Percentiles rank a stretch among this genome's conserved stretches.
These are phyloP conservation scores for Pollenia amentaria DNA, from an alignment of 2,888 invertebrate genomes.

Conservation along the genomic window DNA sequence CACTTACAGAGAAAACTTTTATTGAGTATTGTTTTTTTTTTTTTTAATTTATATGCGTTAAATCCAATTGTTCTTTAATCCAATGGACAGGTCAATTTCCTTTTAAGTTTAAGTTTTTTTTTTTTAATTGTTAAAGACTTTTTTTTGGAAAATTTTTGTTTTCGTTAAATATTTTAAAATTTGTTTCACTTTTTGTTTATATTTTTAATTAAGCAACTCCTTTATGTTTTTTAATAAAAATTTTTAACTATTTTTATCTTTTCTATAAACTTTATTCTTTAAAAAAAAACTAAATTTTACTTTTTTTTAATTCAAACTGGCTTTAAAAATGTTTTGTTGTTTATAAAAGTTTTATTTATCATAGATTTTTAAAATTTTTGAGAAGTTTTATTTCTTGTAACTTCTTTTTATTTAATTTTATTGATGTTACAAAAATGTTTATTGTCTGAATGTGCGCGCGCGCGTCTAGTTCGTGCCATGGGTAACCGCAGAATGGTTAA, in stretches of 20 bases:
- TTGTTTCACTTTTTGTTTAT: neutral
- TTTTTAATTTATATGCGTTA: neutral
- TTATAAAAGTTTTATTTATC: conserved; percentile 35
- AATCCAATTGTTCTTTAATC: conserved; percentile 33
- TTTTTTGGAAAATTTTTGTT: neutral
- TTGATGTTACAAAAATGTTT: conserved; percentile 37
- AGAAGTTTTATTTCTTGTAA: conserved; percentile 15
- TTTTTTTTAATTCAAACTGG: neutral
- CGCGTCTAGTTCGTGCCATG: conserved; percentile 85
- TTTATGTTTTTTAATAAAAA: no score
- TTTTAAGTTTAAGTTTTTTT: neutral
- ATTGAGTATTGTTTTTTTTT: neutral
- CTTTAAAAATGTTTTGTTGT: neutral
- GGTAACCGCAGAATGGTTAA: conserved; percentile 85
- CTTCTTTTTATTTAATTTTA: conserved; percentile 59
- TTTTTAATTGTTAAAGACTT: neutral
- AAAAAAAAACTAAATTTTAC: neutral
- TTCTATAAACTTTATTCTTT: neutral
- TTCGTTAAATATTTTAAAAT: neutral
- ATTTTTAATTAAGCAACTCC: neutral
- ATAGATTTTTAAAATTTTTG: conserved; percentile 44
- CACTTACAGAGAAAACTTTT: conserved; percentile 33
- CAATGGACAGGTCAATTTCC: neutral
- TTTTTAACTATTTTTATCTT: no score
- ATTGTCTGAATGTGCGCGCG: conserved; percentile 73